These are phyloP conservation scores for Luperina nickerlii DNA, from an alignment of 2,888 invertebrate species.

Conservation along the genomic window DNA sequence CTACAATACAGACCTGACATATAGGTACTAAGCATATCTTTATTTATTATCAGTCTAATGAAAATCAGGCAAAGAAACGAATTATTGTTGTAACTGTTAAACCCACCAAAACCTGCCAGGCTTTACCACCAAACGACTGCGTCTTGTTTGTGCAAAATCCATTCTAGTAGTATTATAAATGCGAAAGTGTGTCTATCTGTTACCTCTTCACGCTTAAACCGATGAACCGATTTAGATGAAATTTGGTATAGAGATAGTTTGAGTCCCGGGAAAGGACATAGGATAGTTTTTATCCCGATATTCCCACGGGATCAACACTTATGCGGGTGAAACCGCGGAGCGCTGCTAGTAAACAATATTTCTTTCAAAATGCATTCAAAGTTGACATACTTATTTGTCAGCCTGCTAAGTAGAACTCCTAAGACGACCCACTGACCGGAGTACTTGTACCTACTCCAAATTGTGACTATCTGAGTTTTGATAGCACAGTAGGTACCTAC, in stretches of 20 bases:
- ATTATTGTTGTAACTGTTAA: not conserved
- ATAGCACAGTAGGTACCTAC: not conserved
- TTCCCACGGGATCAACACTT: too few species aligned
- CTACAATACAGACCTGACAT: not conserved
- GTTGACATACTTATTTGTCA: not conserved
- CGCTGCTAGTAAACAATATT: too few species aligned
- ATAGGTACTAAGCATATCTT: not conserved
- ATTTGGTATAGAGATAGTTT: too few species aligned
- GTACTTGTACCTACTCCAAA: not conserved
- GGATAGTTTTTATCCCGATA: too few species aligned
- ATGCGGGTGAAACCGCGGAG: too few species aligned
- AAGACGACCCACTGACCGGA: not conserved
- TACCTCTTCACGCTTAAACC: too few species aligned
- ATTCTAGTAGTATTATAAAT: too few species aligned
- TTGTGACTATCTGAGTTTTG: not conserved
- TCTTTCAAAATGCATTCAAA: not conserved
- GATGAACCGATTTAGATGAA: too few species aligned
- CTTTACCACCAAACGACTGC: not conserved
- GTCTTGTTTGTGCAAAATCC: not conserved
- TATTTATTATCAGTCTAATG: not conserved
- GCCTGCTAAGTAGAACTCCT: not conserved
- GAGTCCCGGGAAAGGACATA: too few species aligned
- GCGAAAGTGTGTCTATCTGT: too few species aligned
- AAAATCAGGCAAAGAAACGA: constrained; percentile 16
- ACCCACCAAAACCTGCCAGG: not conserved